These are phyloP conservation scores for Heliopora coerulea DNA, from an alignment of 92 coral and sea anemone species.

Conservation along the genomic window DNA sequence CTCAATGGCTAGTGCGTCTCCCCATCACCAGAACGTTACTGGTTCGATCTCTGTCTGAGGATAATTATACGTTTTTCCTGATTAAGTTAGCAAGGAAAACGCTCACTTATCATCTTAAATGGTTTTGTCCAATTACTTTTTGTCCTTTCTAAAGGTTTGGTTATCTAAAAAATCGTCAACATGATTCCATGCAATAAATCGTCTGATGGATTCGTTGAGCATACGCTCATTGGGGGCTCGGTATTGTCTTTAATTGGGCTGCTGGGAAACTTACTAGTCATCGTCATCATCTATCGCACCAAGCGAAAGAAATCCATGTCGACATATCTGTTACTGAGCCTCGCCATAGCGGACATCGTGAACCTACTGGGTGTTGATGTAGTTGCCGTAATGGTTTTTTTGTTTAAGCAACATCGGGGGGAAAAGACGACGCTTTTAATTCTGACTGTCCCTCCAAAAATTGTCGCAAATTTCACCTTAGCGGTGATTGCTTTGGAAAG, in stretches of 20 bases:
- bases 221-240: neutral
- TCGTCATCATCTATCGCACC: neutral
- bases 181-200: too few species aligned
- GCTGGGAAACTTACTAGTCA: neutral
- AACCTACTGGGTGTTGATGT: neutral
- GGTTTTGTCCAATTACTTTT: too few species aligned
- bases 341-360: neutral
- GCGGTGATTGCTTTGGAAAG: neutral
- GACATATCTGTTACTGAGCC: neutral
- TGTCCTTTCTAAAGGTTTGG: too few species aligned
- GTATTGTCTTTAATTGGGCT: neutral
- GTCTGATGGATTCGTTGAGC: too few species aligned
- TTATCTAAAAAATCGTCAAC: too few species aligned
- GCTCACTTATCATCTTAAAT: too few species aligned
- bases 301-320: neutral
- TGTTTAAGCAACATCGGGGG: neutral
- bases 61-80: too few species aligned
- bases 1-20: too few species aligned
- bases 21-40: too few species aligned
- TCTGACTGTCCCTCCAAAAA: neutral
- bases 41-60: too few species aligned
- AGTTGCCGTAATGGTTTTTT: neutral
- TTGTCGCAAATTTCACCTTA: neutral
- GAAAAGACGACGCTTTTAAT: neutral
- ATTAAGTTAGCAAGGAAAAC: too few species aligned